Conservation (phyloP, 2,113 vertebrate species). For the Ammodytes dubius region DNA sequence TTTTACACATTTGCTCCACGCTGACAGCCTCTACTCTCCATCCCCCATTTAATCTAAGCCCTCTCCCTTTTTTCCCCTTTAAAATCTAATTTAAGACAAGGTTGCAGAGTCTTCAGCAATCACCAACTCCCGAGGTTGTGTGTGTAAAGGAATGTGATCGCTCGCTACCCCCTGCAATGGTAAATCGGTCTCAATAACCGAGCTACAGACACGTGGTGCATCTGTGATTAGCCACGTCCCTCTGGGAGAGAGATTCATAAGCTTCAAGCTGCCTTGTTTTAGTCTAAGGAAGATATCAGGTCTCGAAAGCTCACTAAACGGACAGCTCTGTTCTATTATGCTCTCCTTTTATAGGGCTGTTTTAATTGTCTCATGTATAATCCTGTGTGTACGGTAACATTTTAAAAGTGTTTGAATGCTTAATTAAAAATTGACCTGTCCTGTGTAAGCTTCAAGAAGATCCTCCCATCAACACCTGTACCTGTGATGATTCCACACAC, state of each 20-base stretch:
- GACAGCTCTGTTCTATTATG: slow-evolving; percentile 18
- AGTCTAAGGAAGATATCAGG: slow-evolving; percentile 39
- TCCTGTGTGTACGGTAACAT: slow-evolving; percentile 8
- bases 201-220: slow-evolving; percentile 51
- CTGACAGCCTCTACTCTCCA: slow-evolving; percentile 57
- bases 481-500: slow-evolving; percentile 19
- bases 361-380: slow-evolving; percentile 16
- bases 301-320: slow-evolving; percentile 29
- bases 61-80: slow-evolving; percentile 19
- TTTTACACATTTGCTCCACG: slow-evolving; percentile 54
- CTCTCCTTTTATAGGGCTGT: slow-evolving; percentile 14
- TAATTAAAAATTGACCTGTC: slow-evolving; percentile 45
- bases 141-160: slow-evolving; percentile 42
- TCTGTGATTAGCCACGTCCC: slow-evolving; percentile 64
- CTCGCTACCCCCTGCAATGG: slow-evolving; percentile 48
- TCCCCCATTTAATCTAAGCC: slow-evolving; percentile 61
- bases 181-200: slow-evolving; percentile 61
- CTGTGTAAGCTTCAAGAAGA: slow-evolving; percentile 25
- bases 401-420: slow-evolving; percentile 35
- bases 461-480: slow-evolving; percentile 13
- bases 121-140: slow-evolving; percentile 38
- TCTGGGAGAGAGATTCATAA: slow-evolving; percentile 62
- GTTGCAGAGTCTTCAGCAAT: slow-evolving; percentile 30
- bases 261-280: slow-evolving; percentile 56
- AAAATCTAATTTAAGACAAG: slow-evolving; percentile 56